These are phyloP conservation scores for Cyprinodon brontotheroides DNA, from an alignment of 2,113 vertebrate genomes.

Conservation along the genomic window DNA sequence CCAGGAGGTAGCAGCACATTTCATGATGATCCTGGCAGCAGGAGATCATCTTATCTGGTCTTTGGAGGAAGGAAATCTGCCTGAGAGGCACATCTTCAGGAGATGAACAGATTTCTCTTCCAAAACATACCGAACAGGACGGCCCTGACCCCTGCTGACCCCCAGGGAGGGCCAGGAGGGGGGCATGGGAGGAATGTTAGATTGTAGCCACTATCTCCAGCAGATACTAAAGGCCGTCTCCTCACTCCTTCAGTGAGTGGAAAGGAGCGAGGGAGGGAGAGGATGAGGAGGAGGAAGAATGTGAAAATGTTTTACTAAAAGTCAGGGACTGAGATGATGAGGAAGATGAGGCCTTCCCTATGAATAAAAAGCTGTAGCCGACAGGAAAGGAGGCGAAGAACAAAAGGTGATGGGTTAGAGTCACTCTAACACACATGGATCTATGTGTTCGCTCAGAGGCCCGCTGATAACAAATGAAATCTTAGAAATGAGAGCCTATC, in stretches of 20 bases:
- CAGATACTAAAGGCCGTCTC: conserved; percentile 68
- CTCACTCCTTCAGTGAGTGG: conserved; percentile 64
- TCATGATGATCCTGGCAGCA: no score
- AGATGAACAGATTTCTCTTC: conserved; percentile 40
- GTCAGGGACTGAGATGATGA: conserved; percentile 28
- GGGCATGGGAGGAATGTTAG: conserved; percentile 73
- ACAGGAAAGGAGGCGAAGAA: conserved; percentile 43
- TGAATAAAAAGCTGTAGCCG: conserved; percentile 50
- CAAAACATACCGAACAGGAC: conserved; percentile 27
- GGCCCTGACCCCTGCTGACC: conserved; percentile 64
- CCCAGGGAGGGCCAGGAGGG: background rate
- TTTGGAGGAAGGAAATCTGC: background rate
- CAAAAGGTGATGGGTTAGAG: conserved; percentile 62
- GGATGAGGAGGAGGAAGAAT: conserved; percentile 38
- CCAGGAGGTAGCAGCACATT: no score
- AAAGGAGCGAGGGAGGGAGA: conserved; percentile 29
- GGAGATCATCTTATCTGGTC: background rate
- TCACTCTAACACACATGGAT: conserved; percentile 18
- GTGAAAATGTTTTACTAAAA: conserved; percentile 33
- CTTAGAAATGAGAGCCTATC: conserved; percentile 91
- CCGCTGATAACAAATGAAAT: conserved; percentile 96
- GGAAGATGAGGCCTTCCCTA: conserved; percentile 34
- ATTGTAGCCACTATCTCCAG: conserved; percentile 71
- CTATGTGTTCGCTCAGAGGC: conserved; percentile 80
- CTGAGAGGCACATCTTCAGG: background rate